phyloP scores from a whole-genome alignment of 2,797 vertebrate genomes.

The Cuniculus paca region DNA sequence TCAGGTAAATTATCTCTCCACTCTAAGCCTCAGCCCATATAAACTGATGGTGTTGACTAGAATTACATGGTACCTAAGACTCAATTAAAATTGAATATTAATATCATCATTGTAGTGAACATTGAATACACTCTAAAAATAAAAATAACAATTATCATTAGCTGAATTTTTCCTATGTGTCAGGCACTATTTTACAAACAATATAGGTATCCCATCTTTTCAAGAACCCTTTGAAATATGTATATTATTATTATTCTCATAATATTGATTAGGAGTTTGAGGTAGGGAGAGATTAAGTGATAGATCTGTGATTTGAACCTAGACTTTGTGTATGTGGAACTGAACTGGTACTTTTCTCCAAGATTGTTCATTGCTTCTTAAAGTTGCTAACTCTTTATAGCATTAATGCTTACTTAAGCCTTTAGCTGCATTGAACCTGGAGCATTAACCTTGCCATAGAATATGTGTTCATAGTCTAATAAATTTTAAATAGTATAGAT shows the following conservation, averaged over 20 bases:
- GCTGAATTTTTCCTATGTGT: not conserved
- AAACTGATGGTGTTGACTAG: conserved; percentile 8
- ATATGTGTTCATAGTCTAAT: not conserved
- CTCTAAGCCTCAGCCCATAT: not conserved
- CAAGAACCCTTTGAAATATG: not conserved
- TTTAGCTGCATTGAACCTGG: not conserved
- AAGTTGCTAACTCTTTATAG: not conserved
- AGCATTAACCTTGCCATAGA: not conserved
- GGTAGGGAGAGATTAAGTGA: not conserved
- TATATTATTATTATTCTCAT: not conserved
- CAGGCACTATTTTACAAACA: not conserved
- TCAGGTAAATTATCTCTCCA: conserved; percentile 5
- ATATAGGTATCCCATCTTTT: not conserved
- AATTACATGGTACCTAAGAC: not conserved
- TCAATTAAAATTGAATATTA: conserved; percentile 10
- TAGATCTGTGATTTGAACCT: conserved; percentile 9
- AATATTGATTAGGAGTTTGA: not conserved
- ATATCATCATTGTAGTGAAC: not conserved
- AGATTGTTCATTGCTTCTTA: not conserved
- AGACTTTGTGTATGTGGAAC: not conserved
- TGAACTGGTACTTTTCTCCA: not conserved
- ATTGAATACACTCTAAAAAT: not conserved
- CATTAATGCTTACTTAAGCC: not conserved
- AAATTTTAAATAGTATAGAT: not conserved
- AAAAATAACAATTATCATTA: conserved; percentile 30